Base-by-base conservation (phyloP, 2,113 vertebrate species). In the Macaca mulatta region DNA sequence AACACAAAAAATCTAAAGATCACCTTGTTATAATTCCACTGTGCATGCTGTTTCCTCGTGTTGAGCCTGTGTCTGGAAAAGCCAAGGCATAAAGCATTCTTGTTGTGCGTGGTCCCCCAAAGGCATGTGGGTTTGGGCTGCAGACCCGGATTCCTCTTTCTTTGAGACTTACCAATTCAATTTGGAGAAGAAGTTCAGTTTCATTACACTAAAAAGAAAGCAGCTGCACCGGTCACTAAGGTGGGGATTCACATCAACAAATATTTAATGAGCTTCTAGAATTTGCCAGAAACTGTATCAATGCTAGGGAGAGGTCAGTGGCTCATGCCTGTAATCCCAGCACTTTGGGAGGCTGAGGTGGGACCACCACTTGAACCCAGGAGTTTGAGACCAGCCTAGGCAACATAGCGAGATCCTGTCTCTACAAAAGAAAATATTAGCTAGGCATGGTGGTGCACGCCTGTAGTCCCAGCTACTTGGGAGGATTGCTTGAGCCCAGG, bases 1-100 rank as follows among this genome's bases (percentile, higher is more conserved):
- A 74, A 48, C 40, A 94, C 93, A 89, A 90, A 93, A 85, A 75
- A 92, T 43, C 83, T 87, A 90, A 97, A 94, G 87, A 96, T 97
- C 92, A 72, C 90, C 97, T 96, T 93, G 93, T 93, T 79, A 38
- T 2, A 84, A 83, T 82, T 89, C 74, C 0, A 10, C 55, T 14
- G 1, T 35, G 40, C 11, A 14, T 55, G 67, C 20, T 59, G 27
- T 96, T 96, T 97, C 90, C 94, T 93, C 2, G 2, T 95, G 22
- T 12, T 10, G 18, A 64, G 45, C 59, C 57, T 45, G 59, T 20
- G 17, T 86, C 61, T 89, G 89, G 70, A 38, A 50, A 32, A 30
- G 6, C 22, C 75, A 48, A 57, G 86, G 87, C 50, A 81, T 55
- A 64, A 93, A 72, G 86, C 45, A 0, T 55, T 59, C 94, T 80